These are phyloP conservation scores for Heliconius himera DNA, from an alignment of 1,140 invertebrate species.

Conservation along the genomic window DNA sequence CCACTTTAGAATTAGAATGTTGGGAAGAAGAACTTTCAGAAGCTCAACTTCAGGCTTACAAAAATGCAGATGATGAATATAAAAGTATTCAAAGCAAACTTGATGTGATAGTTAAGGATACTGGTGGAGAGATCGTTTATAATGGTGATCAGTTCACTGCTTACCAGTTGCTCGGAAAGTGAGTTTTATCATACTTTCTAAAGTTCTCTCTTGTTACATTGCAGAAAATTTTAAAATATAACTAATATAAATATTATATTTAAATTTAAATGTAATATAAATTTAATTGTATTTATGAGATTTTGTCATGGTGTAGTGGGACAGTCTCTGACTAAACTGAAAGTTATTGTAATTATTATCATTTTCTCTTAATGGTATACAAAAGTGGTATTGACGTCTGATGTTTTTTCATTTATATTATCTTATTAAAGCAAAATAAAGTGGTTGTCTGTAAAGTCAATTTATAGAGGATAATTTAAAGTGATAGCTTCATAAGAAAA, in stretches of 20 bases:
- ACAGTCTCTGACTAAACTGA: no score
- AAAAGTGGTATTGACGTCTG: no score
- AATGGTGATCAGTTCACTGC: conserved; percentile 83
- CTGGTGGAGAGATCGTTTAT: conserved; percentile 83
- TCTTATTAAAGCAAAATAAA: no score
- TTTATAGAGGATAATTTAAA: no score
- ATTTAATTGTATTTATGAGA: no score
- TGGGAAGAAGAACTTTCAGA: conserved; percentile 86
- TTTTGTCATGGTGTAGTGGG: no score
- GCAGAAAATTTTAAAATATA: background rate
- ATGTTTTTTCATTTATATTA: no score
- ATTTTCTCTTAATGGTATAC: no score
- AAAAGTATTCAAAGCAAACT: conserved; percentile 83
- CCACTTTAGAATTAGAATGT: conserved; percentile 85
- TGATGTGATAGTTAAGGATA: conserved; percentile 81
- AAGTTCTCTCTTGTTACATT: background rate
- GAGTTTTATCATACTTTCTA: conserved; percentile 44
- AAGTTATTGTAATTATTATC: no score
- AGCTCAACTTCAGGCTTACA: conserved; percentile 82
- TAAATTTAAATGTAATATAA: background rate
- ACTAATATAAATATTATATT: background rate
- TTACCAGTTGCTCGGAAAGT: conserved; percentile 82
- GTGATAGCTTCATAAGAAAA: no score
- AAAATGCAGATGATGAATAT: conserved; percentile 83
- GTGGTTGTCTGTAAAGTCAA: no score